These are phyloP conservation scores for Virgularia gustaviana DNA, from an alignment of 92 coral and sea anemone species.

Conservation along the genomic window DNA sequence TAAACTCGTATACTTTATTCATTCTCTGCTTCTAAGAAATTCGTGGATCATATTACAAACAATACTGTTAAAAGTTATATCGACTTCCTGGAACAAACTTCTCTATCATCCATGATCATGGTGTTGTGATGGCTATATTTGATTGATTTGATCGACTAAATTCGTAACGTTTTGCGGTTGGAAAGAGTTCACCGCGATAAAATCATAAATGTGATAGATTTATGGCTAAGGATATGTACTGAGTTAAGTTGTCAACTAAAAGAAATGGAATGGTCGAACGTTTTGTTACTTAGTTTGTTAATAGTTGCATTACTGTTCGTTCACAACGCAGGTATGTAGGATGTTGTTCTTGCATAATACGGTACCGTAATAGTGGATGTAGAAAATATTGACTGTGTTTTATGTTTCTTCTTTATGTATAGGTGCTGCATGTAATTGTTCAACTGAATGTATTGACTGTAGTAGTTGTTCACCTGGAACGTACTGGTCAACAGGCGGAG, in stretches of 20 bases:
- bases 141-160: too few species aligned
- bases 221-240: too few species aligned
- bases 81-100: too few species aligned
- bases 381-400: neutral
- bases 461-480: slow-evolving; percentile 81
- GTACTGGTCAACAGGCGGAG: slow-evolving; percentile 72
- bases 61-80: too few species aligned
- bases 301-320: slow-evolving; percentile 16
- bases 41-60: too few species aligned
- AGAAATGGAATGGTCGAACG: slow-evolving; percentile 10
- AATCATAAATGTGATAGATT: too few species aligned
- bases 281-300: slow-evolving; percentile 10
- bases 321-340: slow-evolving; percentile 33
- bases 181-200: too few species aligned
- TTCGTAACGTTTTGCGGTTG: too few species aligned
- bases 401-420: neutral
- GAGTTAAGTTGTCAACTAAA: slow-evolving; percentile 8
- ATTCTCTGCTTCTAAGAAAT: too few species aligned
- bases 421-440: slow-evolving; percentile 73
- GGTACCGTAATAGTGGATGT: neutral
- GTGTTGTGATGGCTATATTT: too few species aligned
- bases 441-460: slow-evolving; percentile 81
- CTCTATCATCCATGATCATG: too few species aligned
- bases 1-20: too few species aligned
- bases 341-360: neutral